Evolutionary conservation across 2,888 invertebrate species (phyloP).

Genomic region (Mayetiola destructor): DNA sequence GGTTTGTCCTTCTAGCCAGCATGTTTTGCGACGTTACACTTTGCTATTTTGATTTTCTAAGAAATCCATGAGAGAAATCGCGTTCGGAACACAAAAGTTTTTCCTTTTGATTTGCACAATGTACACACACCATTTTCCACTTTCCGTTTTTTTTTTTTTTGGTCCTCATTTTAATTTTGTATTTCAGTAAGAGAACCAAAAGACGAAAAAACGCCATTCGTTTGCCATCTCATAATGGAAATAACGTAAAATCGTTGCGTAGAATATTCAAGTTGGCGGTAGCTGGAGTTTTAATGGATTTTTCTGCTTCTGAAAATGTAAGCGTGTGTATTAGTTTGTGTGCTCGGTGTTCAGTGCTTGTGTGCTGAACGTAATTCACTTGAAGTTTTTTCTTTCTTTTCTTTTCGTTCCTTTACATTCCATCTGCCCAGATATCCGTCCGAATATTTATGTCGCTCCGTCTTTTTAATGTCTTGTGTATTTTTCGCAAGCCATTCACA

Average conservation of each 20-base stretch:
- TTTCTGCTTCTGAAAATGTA: constrained; percentile 7
- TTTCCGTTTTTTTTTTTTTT: too few species aligned
- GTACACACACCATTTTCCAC: too few species aligned
- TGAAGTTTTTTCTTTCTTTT: neutral
- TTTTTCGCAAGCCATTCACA: neutral
- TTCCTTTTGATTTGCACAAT: neutral
- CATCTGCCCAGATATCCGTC: too few species aligned
- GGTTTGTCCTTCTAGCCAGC: too few species aligned
- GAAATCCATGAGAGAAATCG: too few species aligned
- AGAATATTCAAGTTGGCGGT: neutral
- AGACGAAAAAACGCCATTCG: constrained; percentile 10
- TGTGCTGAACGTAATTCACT: constrained; percentile 4
- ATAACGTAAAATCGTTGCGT: constrained; percentile 12
- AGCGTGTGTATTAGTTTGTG: too few species aligned
- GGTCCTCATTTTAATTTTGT: constrained; percentile 4
- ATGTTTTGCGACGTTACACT: too few species aligned
- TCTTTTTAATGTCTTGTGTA: neutral
- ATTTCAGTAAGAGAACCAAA: neutral
- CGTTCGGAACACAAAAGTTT: constrained; percentile 6
- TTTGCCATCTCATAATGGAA: constrained; percentile 6
- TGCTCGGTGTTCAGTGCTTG: too few species aligned
- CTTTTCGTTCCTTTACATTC: too few species aligned
- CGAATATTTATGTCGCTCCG: constrained; percentile 5
- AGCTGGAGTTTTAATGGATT: constrained; percentile 4
- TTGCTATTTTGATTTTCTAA: too few species aligned